phyloP scores from a whole-genome alignment of 1,140 invertebrate species.

The Megalopta genalis region DNA sequence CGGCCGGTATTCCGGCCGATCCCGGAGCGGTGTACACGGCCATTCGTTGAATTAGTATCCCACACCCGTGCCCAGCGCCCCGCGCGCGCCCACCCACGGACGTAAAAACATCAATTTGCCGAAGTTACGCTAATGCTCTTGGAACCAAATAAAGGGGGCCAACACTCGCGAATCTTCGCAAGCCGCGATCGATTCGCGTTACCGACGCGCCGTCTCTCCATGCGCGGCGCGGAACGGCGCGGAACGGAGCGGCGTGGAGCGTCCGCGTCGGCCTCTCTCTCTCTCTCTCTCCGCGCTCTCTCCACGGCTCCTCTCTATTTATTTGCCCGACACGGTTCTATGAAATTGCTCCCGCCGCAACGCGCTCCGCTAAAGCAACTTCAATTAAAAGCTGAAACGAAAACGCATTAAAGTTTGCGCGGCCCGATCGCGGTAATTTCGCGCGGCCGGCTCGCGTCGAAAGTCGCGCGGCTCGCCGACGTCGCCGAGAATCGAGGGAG shows the following conservation, averaged over 20 bases:
- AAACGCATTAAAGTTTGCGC: not conserved
- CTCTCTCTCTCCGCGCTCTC: too few species aligned
- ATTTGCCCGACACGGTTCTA: slow-evolving; percentile 8
- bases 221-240: too few species aligned
- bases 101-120: slow-evolving; percentile 24
- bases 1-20: not conserved
- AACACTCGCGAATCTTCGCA: slow-evolving; percentile 9
- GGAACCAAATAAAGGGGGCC: slow-evolving; percentile 4
- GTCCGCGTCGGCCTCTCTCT: not conserved
- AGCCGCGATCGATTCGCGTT: slow-evolving; percentile 6
- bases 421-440: not conserved
- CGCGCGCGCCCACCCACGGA: not conserved
- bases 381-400: slow-evolving; percentile 9
- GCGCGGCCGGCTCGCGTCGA: not conserved
- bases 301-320: not conserved
- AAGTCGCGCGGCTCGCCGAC: too few species aligned
- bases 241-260: too few species aligned
- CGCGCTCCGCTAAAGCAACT: slow-evolving; percentile 4
- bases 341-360: slow-evolving; percentile 15
- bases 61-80: not conserved
- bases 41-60: slow-evolving; percentile 18
- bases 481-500: too few species aligned
- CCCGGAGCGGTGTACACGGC: not conserved
- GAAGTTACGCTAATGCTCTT: slow-evolving; percentile 14
- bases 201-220: not conserved